Evolutionary conservation across 2,888 invertebrate species (phyloP), one percentile per base, ranked within the genome.

Genomic region (Cynaeus angustus): DNA sequence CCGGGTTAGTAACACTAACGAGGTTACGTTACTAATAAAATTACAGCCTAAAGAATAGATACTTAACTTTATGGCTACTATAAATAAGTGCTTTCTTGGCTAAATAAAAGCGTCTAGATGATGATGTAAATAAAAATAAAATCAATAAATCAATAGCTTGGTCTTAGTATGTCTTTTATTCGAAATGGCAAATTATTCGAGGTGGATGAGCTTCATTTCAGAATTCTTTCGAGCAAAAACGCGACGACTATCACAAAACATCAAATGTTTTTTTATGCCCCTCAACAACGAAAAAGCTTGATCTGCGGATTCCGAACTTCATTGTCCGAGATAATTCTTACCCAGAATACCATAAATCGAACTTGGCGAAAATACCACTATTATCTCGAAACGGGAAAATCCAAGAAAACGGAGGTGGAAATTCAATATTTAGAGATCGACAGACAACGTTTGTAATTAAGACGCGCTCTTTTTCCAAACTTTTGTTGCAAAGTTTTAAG

Each of bases 21-120:
- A 41, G 41, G 41, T 46, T 46, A 16, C 46, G 46, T 9, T 13
- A 46, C 46, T 21, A 21, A 21, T 46, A 46, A 46, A 46, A 16
- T 46, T 46, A 16, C 12, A 10, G 43, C 12, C 12, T 7, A 10
- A 12, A 43, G 10, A 43, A 43, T 43, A 12, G 13, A 13, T 12
- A 43, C 43, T 43, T 43, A 13, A 13, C 43, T 52, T 52, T 52
- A 52, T 13, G 28, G 33, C 55, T 13, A 21, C 38, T 16, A 38
- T 55, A 55, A 38, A 55, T 55, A 55, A 55, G 13, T 38, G 55
- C 55, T 38, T 55, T 55, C 55, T 55, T 55, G 55, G 38, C 38
- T 52, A 52, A 52, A 52, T 52, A 52, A 52, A 52, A 52, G 26
- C 9, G 26, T 33, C 14, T 52, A 12, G 13, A 26, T 30, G 52